A percentile compares a stretch with the other conserved stretches of the same genome.
These are phyloP conservation scores for Liparis tanakae DNA, from an alignment of 2,797 vertebrate species.

Conservation along the genomic window DNA sequence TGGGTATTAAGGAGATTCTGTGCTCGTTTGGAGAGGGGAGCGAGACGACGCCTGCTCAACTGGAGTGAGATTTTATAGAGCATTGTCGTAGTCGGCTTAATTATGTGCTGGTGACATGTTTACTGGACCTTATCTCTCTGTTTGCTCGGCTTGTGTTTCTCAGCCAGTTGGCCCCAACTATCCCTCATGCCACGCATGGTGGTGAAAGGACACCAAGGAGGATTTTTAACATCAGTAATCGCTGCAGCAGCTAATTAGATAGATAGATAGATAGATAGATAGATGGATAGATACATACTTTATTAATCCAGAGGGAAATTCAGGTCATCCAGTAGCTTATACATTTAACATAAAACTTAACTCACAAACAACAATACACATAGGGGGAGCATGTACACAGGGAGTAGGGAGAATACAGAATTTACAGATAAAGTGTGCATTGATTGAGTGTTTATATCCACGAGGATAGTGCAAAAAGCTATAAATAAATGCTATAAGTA, in stretches of 20 bases:
- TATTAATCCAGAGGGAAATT: too few relatives aligned
- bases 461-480: too few relatives aligned
- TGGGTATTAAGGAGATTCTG: slow-evolving; percentile 80
- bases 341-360: too few relatives aligned
- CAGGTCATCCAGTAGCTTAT: too few relatives aligned
- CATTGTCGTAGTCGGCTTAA: slow-evolving; percentile 75
- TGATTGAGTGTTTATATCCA: too few relatives aligned
- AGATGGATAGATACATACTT: too few relatives aligned
- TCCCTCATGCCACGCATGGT: slow-evolving; percentile 56
- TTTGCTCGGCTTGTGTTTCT: slow-evolving; percentile 75
- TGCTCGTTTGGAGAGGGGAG: slow-evolving; percentile 65
- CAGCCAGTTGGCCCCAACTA: slow-evolving; percentile 60
- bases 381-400: too few relatives aligned
- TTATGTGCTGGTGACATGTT: slow-evolving; percentile 82
- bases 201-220: slow-evolving; percentile 63
- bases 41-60: slow-evolving; percentile 51
- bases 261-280: too few relatives aligned
- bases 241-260: slow-evolving; percentile 64
- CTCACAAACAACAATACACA: too few relatives aligned
- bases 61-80: slow-evolving; percentile 69
- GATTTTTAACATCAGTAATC: slow-evolving; percentile 62
- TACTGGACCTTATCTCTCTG: slow-evolving; percentile 78
- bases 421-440: too few relatives aligned
- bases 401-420: too few relatives aligned
- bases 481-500: too few relatives aligned